A percentile compares a stretch with the other conserved stretches of the same genome.
These are phyloP conservation scores for Hyalella azteca DNA, from an alignment of 2,888 invertebrate genomes.

Conservation along the genomic window DNA sequence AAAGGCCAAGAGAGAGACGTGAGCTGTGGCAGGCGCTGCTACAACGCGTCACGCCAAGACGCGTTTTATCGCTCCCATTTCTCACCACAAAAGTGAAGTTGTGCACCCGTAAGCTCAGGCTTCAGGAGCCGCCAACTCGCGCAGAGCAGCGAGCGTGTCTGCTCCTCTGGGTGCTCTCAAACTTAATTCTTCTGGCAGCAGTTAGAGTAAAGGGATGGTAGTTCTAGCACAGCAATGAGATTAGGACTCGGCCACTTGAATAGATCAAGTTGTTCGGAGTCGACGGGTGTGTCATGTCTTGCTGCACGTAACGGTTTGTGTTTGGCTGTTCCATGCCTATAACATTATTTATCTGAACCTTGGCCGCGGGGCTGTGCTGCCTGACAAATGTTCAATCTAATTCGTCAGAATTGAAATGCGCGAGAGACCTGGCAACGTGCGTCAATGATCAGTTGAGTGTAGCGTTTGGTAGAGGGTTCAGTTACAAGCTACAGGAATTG, in stretches of 20 bases:
- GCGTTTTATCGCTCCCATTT: conserved; percentile 7
- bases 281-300: neutral
- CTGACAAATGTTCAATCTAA: too few relatives aligned
- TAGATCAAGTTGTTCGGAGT: conserved; percentile 26
- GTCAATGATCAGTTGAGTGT: too few relatives aligned
- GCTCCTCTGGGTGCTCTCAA: conserved; percentile 19
- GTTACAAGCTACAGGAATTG: too few relatives aligned
- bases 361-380: too few relatives aligned
- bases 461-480: too few relatives aligned
- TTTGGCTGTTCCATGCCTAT: too few relatives aligned
- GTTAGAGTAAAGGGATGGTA: conserved; percentile 31
- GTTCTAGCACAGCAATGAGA: conserved; percentile 24
- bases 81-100: conserved; percentile 35
- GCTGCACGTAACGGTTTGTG: neutral
- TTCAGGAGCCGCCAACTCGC: neutral
- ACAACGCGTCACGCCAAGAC: too few relatives aligned
- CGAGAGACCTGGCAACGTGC: too few relatives aligned
- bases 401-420: too few relatives aligned
- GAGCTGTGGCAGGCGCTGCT: too few relatives aligned
- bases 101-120: neutral
- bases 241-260: neutral
- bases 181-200: conserved; percentile 31
- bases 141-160: neutral
- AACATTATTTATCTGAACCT: too few relatives aligned
- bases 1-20: too few relatives aligned